Percentiles rank a stretch among this genome's conserved stretches.
These are phyloP conservation scores for Empidonax alnorum DNA, from an alignment of 2,113 vertebrate genomes.

Conservation along the genomic window DNA sequence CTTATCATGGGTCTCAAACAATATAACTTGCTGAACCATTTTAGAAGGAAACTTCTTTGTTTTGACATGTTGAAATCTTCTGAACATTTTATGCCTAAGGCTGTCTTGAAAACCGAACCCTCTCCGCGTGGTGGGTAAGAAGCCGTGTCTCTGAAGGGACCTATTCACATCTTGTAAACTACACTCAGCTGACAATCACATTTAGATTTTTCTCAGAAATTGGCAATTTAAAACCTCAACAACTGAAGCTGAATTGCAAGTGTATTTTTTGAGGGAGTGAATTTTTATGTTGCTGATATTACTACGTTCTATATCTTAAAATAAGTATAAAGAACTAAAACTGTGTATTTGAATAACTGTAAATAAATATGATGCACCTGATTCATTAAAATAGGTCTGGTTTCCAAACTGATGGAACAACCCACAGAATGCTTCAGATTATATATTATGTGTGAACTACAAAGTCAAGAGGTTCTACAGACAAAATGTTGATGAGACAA, in stretches of 20 bases:
- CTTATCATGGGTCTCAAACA: background rate
- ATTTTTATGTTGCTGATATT: background rate
- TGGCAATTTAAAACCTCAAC: background rate
- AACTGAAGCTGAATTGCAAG: background rate
- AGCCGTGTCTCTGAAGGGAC: conserved; percentile 23
- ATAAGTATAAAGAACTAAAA: background rate
- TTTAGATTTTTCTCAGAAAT: conserved; percentile 29
- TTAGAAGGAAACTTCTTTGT: conserved; percentile 26
- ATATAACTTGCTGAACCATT: background rate
- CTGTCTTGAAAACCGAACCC: conserved; percentile 30
- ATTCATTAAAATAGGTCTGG: background rate
- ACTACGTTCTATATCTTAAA: background rate
- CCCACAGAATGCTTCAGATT: background rate
- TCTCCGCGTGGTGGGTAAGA: background rate
- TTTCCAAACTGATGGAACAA: background rate
- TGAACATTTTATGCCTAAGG: conserved; percentile 43
- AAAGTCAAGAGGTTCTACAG: background rate
- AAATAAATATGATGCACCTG: background rate
- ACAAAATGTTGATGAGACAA: background rate
- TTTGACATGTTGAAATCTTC: conserved; percentile 46
- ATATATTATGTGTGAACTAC: background rate
- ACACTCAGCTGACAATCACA: conserved; percentile 3
- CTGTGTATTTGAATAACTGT: background rate
- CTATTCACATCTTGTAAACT: conserved; percentile 26
- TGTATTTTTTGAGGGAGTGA: background rate